Evolutionary conservation across 2,113 vertebrate genomes (phyloP).

Genomic region (Tursiops truncatus): DNA sequence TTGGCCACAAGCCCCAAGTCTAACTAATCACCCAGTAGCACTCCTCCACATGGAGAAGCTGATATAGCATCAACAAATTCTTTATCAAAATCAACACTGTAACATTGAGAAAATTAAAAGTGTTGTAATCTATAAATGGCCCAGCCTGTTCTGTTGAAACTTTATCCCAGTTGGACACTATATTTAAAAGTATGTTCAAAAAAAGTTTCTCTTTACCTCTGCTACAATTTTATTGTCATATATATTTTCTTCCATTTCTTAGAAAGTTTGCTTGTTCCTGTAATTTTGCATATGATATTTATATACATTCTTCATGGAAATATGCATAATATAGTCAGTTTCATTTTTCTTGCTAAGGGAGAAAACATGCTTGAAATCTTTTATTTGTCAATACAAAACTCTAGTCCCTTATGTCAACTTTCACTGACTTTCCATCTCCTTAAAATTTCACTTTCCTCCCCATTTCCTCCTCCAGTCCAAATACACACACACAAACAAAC

Average conservation of each 20-base stretch:
- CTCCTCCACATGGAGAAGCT: constrained; percentile 71
- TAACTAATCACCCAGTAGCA: constrained; percentile 72
- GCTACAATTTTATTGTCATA: constrained; percentile 25
- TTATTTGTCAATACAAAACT: constrained; percentile 47
- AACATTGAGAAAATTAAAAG: constrained; percentile 66
- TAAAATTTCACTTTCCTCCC: constrained; percentile 46
- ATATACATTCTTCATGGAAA: constrained; percentile 48
- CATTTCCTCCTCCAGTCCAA: not conserved
- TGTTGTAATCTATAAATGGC: constrained; percentile 70
- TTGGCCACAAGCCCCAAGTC: constrained; percentile 61
- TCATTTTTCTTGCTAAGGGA: constrained; percentile 18
- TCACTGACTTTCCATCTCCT: not conserved
- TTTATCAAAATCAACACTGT: constrained; percentile 79
- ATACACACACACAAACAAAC: not conserved
- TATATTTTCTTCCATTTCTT: constrained; percentile 20
- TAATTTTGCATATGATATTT: constrained; percentile 5
- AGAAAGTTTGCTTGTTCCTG: constrained; percentile 40
- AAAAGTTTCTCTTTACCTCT: not conserved
- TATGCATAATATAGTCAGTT: not conserved
- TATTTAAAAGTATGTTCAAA: not conserved
- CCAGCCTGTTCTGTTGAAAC: constrained; percentile 59
- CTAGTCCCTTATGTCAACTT: not conserved
- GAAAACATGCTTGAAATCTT: constrained; percentile 41
- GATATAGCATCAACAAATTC: constrained; percentile 76
- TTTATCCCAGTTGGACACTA: constrained; percentile 38